Evolutionary conservation across 1,140 invertebrate species (phyloP).

Genomic region (Drosophila repleta): DNA sequence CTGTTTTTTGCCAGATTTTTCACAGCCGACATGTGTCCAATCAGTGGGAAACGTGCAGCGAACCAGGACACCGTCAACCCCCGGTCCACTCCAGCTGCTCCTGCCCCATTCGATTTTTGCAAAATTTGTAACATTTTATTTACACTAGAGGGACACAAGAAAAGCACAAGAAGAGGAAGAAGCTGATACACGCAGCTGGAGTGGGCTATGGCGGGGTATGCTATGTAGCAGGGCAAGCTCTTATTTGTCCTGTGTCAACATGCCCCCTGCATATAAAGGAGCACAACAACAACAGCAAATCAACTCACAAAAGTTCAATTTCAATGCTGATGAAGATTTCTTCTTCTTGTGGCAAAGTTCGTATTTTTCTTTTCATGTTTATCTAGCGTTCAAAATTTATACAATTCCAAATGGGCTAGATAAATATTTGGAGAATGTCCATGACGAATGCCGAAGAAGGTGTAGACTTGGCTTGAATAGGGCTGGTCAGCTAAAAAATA

Average conservation of each 20-base stretch:
- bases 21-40: conserved; percentile 55
- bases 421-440: conserved; percentile 42
- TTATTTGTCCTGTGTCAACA: conserved; percentile 53
- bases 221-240: conserved; percentile 5
- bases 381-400: conserved; percentile 56
- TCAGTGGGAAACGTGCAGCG: conserved; percentile 47
- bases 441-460: conserved; percentile 1
- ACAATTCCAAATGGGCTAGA: conserved; percentile 53
- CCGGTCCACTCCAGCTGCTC: neutral
- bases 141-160: conserved; percentile 35
- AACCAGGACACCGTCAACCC: conserved; percentile 14
- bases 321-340: conserved; percentile 52
- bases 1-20: conserved; percentile 39
- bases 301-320: conserved; percentile 47
- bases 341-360: conserved; percentile 21
- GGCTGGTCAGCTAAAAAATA: neutral
- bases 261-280: conserved; percentile 49
- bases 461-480: neutral
- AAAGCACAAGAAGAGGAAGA: neutral
- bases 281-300: conserved; percentile 13
- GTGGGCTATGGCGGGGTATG: neutral
- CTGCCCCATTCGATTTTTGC: conserved; percentile 26
- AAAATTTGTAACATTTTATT: conserved; percentile 60
- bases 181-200: neutral
- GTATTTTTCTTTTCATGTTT: conserved; percentile 59